Evolutionary conservation across 2,888 invertebrate species (phyloP).

Genomic region (Lycocerus yunnanus): DNA sequence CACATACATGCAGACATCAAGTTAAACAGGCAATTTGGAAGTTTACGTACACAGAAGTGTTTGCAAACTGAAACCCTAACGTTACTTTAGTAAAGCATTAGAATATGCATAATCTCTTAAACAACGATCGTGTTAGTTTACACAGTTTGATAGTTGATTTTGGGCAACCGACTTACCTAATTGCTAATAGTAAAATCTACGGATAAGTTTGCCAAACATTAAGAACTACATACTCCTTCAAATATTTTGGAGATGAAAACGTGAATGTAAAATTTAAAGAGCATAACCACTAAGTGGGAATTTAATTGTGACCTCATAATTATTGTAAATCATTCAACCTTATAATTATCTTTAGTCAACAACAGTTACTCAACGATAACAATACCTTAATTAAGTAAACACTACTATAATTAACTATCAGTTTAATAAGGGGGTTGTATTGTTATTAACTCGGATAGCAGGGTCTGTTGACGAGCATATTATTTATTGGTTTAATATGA

Average conservation of each 20-base stretch:
- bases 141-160: conserved; percentile 11
- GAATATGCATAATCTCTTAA: conserved; percentile 26
- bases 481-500: neutral
- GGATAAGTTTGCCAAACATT: neutral
- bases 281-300: neutral
- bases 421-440: neutral
- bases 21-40: conserved; percentile 30
- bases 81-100: conserved; percentile 18
- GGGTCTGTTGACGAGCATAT: neutral
- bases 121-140: conserved; percentile 18
- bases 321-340: neutral
- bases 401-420: neutral
- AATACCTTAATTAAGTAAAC: neutral
- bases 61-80: conserved; percentile 10
- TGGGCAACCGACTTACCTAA: neutral
- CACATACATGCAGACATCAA: conserved; percentile 11
- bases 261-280: neutral
- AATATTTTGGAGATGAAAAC: neutral
- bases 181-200: neutral
- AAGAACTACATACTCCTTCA: neutral
- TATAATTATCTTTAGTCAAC: neutral
- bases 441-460: neutral
- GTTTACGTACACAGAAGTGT: conserved; percentile 18
- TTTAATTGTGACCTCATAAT: neutral
- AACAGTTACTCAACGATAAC: neutral